Evolutionary conservation across 92 coral and sea anemone genomes (phyloP).

Genomic region (Epizoanthus illoricatus): DNA sequence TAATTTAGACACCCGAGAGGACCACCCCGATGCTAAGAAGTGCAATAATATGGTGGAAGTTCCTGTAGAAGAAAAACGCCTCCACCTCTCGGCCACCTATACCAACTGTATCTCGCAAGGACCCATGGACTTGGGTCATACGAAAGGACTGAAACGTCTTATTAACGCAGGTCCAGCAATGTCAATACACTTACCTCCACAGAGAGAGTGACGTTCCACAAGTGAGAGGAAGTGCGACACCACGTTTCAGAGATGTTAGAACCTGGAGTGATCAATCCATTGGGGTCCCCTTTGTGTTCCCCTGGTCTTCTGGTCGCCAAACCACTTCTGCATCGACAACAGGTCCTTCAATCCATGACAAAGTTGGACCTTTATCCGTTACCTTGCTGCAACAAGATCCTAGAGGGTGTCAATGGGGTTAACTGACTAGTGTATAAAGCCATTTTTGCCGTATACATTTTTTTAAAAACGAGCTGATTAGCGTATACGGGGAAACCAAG

Average conservation of each 20-base stretch:
- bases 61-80: slow-evolving; percentile 32
- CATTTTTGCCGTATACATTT: too few relatives aligned
- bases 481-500: too few relatives aligned
- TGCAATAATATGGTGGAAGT: neutral
- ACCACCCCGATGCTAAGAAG: neutral
- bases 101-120: neutral
- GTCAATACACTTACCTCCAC: slow-evolving; percentile 24
- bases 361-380: slow-evolving; percentile 38
- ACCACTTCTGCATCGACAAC: slow-evolving; percentile 50
- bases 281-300: slow-evolving; percentile 38
- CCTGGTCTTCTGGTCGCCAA: slow-evolving; percentile 42
- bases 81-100: neutral
- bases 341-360: slow-evolving; percentile 38
- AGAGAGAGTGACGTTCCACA: neutral
- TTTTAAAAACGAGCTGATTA: too few relatives aligned
- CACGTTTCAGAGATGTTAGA: slow-evolving; percentile 41
- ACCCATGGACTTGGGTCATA: slow-evolving; percentile 30
- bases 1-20: neutral
- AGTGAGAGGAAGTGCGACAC: slow-evolving; percentile 25
- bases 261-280: slow-evolving; percentile 43
- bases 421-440: too few relatives aligned
- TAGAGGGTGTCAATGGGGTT: neutral
- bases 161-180: slow-evolving; percentile 30
- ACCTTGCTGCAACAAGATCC: slow-evolving; percentile 46
- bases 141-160: neutral